Evolutionary conservation across 1,140 invertebrate species (phyloP).

Genomic region (Drosophila prosaltans): DNA sequence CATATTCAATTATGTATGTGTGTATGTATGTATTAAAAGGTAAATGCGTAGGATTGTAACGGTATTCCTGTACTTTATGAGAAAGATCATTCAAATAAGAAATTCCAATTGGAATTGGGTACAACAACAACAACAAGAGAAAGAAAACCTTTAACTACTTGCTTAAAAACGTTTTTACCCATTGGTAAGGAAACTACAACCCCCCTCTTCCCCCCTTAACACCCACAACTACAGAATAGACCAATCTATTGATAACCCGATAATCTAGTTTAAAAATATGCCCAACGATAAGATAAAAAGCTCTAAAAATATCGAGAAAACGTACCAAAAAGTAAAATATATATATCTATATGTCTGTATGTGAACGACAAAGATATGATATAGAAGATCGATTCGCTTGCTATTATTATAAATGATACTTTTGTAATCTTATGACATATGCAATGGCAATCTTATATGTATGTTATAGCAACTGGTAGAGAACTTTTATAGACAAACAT

Average conservation of each 20-base stretch:
- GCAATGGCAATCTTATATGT: not conserved
- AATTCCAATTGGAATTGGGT: not conserved
- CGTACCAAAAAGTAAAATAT: not conserved
- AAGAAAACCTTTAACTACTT: no score
- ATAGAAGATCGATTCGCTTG: conserved; percentile 8
- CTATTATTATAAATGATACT: not conserved
- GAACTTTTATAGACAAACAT: no score
- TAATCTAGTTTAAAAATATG: conserved; percentile 41
- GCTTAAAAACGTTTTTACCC: no score
- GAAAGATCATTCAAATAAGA: no score
- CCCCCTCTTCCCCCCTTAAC: not conserved
- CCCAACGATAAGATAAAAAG: conserved; percentile 39
- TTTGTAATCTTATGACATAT: not conserved
- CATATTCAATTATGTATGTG: not conserved
- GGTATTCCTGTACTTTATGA: no score
- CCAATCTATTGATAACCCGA: conserved; percentile 36
- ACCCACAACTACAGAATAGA: conserved; percentile 3
- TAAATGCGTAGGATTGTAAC: no score
- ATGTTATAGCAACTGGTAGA: no score
- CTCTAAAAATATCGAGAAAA: conserved; percentile 15
- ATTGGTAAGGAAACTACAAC: no score
- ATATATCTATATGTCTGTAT: not conserved
- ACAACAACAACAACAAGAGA: no score
- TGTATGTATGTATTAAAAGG: not conserved
- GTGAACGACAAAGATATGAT: not conserved